phyloP scores from a whole-genome alignment of 2,888 invertebrate genomes.

The Calliopum simillimum region DNA sequence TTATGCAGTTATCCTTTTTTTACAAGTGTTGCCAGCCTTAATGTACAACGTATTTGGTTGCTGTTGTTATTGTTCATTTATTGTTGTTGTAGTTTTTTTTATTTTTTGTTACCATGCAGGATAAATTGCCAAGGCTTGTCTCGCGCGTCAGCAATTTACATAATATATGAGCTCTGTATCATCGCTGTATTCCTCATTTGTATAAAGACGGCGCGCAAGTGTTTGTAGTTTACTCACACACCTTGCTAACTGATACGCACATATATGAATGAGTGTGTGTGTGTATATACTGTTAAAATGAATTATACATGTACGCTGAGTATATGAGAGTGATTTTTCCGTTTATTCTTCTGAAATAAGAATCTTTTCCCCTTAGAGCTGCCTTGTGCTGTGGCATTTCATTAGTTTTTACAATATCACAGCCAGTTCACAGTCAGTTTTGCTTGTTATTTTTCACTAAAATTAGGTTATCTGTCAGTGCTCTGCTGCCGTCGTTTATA shows the following conservation, averaged over 20 bases:
- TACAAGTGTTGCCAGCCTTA: constrained; percentile 10
- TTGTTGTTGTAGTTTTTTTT: not conserved
- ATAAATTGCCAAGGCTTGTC: constrained; percentile 33
- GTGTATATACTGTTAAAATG: too few relatives aligned
- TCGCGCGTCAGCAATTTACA: constrained; percentile 30
- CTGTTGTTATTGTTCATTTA: constrained; percentile 8
- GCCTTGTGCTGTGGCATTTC: too few relatives aligned
- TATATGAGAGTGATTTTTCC: too few relatives aligned
- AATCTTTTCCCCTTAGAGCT: too few relatives aligned
- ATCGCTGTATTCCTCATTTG: not conserved
- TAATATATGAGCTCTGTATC: constrained; percentile 26
- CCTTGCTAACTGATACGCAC: not conserved
- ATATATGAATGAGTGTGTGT: not conserved
- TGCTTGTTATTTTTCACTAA: too few relatives aligned
- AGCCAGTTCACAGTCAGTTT: too few relatives aligned
- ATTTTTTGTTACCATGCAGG: not conserved
- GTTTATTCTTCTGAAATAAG: too few relatives aligned
- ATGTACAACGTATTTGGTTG: not conserved
- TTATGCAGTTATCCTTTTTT: constrained; percentile 10
- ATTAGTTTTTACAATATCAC: too few relatives aligned
- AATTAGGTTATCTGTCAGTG: too few relatives aligned
- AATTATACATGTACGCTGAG: too few relatives aligned
- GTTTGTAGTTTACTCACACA: not conserved
- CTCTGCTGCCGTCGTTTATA: too few relatives aligned
- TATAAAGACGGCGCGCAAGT: not conserved